Percentiles rank a stretch among this genome's conserved stretches.
Conservation (phyloP, 1,140 invertebrate species). For the Pteromalus puparum region DNA sequence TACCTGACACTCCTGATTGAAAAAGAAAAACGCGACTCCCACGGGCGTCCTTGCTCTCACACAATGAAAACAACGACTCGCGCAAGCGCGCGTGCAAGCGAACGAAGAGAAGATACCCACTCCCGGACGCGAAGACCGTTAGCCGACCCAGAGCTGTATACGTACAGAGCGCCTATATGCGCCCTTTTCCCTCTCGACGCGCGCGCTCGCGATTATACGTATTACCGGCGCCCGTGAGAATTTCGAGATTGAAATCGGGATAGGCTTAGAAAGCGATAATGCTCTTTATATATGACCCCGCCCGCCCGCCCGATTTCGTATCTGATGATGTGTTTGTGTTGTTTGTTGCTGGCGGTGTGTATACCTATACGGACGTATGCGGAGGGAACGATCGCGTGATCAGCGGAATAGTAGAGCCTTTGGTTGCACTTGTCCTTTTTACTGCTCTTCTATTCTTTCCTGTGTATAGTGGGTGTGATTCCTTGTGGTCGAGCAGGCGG, state of each 20-base stretch:
- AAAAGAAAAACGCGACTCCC: background rate
- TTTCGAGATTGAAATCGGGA: conserved; percentile 62
- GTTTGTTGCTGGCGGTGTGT: background rate
- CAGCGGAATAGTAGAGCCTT: too few species aligned
- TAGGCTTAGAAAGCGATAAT: conserved; percentile 51
- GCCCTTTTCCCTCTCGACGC: conserved; percentile 29
- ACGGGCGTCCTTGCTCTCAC: background rate
- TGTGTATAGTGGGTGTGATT: background rate
- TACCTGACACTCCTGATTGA: background rate
- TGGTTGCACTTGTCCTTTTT: background rate
- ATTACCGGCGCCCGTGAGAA: conserved; percentile 54
- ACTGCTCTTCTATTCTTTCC: background rate
- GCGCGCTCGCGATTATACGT: background rate
- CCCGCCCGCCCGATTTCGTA: background rate
- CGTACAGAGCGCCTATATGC: background rate
- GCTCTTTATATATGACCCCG: background rate
- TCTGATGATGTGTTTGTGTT: too few species aligned
- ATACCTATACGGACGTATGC: background rate
- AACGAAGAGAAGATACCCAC: background rate
- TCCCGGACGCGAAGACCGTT: conserved; percentile 34
- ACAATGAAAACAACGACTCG: background rate
- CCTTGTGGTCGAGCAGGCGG: background rate
- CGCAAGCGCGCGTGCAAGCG: too few species aligned
- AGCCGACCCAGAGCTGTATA: conserved; percentile 34
- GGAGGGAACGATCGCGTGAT: background rate